phyloP scores from a whole-genome alignment of 2,888 invertebrate genomes.

The Calameuta pallipes region DNA sequence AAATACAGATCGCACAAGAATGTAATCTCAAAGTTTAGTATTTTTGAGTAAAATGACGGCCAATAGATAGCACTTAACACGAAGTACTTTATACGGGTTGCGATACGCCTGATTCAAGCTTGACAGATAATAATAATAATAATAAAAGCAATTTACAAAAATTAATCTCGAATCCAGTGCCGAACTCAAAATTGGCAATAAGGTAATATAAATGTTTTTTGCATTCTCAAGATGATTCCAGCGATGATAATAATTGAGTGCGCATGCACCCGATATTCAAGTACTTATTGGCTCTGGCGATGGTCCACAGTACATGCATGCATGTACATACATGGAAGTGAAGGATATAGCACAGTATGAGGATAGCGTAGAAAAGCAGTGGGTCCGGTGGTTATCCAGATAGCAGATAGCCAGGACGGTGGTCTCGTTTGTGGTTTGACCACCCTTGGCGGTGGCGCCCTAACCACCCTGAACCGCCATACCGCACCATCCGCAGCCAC shows the following conservation, averaged over 20 bases:
- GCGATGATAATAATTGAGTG: neutral
- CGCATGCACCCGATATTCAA: neutral
- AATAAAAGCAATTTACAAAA: neutral
- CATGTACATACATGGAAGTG: neutral
- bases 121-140: too few species aligned
- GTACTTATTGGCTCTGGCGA: neutral
- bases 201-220: neutral
- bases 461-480: conserved; percentile 61
- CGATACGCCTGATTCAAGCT: too few species aligned
- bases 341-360: neutral
- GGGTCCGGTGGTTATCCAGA: conserved; percentile 62
- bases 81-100: neutral
- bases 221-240: neutral
- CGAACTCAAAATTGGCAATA: neutral
- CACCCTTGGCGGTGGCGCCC: conserved; percentile 64
- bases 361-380: neutral
- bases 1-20: neutral
- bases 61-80: neutral
- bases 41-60: neutral
- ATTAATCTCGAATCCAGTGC: neutral
- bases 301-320: neutral
- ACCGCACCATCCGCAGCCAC: conserved; percentile 61
- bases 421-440: conserved; percentile 67
- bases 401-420: conserved; percentile 66
- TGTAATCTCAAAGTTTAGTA: neutral